Percentiles rank a stretch among this genome's conserved stretches.
These are phyloP conservation scores for Chiloscyllium punctatum DNA, from an alignment of 2,797 vertebrate species.

Conservation along the genomic window DNA sequence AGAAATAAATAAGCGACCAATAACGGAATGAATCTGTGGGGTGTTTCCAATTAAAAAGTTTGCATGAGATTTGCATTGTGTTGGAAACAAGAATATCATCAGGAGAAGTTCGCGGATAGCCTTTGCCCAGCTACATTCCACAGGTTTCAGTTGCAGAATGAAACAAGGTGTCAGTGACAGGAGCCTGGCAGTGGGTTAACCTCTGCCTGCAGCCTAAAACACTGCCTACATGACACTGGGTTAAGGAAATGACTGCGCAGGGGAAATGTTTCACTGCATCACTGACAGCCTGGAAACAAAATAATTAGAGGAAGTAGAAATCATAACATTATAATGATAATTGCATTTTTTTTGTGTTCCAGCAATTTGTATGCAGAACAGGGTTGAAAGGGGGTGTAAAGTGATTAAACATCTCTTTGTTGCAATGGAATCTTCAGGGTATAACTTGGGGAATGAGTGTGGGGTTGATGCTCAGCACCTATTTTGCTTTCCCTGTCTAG, in stretches of 20 bases:
- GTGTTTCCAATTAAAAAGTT: background rate
- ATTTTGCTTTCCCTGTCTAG: constrained; percentile 2
- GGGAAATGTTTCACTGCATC: background rate
- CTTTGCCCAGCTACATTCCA: background rate
- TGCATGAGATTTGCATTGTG: background rate
- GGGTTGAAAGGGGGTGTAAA: constrained; percentile 29
- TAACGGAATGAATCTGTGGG: background rate
- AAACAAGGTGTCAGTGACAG: background rate
- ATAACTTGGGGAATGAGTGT: background rate
- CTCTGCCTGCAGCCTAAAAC: background rate
- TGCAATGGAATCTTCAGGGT: constrained; percentile 30
- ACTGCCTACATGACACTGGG: background rate
- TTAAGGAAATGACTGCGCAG: background rate
- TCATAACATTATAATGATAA: constrained; percentile 37
- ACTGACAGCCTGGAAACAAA: constrained; percentile 11
- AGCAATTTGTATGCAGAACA: constrained; percentile 36
- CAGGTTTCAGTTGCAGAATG: background rate
- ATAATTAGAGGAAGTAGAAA: constrained; percentile 36
- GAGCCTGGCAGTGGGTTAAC: background rate
- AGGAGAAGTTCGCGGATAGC: background rate
- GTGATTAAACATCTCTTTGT: constrained; percentile 32
- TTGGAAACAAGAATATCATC: background rate
- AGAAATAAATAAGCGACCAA: background rate
- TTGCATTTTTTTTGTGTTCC: constrained; percentile 36
- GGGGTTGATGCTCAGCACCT: background rate